phyloP scores from a whole-genome alignment of 1,140 invertebrate genomes.

The Plodia interpunctella region DNA sequence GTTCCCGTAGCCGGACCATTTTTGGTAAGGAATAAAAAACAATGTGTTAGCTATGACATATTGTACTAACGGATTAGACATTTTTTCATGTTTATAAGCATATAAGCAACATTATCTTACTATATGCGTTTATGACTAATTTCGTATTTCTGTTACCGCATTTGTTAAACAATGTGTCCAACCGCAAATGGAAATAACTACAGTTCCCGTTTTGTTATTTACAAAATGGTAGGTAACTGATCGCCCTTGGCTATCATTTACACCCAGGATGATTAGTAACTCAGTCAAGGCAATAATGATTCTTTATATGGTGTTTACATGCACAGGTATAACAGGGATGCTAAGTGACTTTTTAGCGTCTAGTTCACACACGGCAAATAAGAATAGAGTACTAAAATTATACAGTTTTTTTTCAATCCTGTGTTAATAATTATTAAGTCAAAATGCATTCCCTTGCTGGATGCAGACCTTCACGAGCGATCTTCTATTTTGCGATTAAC shows the following conservation, averaged over 20 bases:
- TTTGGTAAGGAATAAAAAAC: too few relatives aligned
- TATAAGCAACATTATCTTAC: too few relatives aligned
- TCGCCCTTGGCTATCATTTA: conserved; percentile 60
- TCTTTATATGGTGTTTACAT: conserved; percentile 63
- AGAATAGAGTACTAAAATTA: not conserved
- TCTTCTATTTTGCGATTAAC: conserved; percentile 10
- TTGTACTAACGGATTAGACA: too few relatives aligned
- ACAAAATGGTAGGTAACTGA: conserved; percentile 22
- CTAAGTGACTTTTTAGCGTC: conserved; percentile 49
- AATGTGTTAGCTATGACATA: too few relatives aligned
- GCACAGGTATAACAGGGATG: conserved; percentile 39
- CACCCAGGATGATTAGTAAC: conserved; percentile 51
- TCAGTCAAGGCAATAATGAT: conserved; percentile 61
- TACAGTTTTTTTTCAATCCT: not conserved
- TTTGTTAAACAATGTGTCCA: too few relatives aligned
- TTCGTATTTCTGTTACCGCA: not conserved
- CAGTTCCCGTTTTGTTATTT: conserved; percentile 9
- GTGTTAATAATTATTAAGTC: too few relatives aligned
- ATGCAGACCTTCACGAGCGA: too few relatives aligned
- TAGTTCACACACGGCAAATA: conserved; percentile 17
- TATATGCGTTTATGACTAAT: too few relatives aligned
- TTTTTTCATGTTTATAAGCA: too few relatives aligned
- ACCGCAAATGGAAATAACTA: not conserved
- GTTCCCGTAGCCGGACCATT: too few relatives aligned
- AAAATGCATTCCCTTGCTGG: too few relatives aligned